These are phyloP conservation scores for Podarcis cretensis DNA, from an alignment of 2,113 vertebrate species.

Conservation along the genomic window DNA sequence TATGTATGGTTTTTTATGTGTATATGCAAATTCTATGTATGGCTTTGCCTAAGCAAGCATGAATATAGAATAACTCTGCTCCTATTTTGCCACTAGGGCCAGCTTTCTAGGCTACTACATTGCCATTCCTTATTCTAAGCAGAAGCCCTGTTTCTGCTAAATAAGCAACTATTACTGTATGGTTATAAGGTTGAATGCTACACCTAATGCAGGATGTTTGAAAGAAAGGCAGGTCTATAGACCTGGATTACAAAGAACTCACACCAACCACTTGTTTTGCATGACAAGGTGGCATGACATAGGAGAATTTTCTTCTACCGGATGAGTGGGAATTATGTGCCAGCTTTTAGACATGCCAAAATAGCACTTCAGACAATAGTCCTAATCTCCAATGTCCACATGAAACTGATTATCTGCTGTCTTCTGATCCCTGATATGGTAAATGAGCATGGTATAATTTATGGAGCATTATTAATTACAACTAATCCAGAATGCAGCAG, in stretches of 20 bases:
- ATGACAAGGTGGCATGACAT: not conserved
- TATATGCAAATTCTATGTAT: too few species aligned
- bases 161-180: not conserved
- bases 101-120: not conserved
- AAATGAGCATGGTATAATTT: not conserved
- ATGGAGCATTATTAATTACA: not conserved
- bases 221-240: not conserved
- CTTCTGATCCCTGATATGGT: not conserved
- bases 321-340: not conserved
- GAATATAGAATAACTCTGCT: not conserved
- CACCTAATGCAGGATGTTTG: not conserved
- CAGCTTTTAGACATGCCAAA: not conserved
- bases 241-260: not conserved
- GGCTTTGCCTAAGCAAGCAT: not conserved
- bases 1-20: not conserved
- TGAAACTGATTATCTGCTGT: not conserved
- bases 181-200: not conserved
- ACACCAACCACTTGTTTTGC: not conserved
- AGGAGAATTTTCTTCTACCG: not conserved
- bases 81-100: not conserved
- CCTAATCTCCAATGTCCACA: not conserved
- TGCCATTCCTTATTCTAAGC: not conserved
- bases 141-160: not conserved
- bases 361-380: not conserved
- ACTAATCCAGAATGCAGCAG: too few species aligned